A percentile compares a stretch with the other conserved stretches of the same genome.
These are phyloP conservation scores for Montipora cactus DNA, from an alignment of 64 coral and sea anemone species.

Conservation along the genomic window DNA sequence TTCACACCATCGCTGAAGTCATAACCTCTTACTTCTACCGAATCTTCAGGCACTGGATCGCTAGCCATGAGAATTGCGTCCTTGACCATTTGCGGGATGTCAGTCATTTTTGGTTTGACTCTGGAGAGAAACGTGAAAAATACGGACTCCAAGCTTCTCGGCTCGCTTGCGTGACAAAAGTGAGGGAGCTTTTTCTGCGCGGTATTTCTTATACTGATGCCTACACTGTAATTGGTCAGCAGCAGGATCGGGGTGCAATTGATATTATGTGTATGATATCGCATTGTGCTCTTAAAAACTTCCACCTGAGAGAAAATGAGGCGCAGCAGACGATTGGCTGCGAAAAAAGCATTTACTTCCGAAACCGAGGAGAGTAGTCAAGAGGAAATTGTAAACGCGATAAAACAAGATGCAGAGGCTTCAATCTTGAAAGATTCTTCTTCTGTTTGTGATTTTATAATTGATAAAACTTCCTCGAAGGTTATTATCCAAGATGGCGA, in stretches of 20 bases:
- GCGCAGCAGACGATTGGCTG: slow-evolving; percentile 1
- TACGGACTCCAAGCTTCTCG: too few relatives aligned
- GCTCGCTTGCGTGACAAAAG: too few relatives aligned
- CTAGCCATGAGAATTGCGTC: slow-evolving; percentile 66
- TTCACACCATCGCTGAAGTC: slow-evolving; percentile 96
- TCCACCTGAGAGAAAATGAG: background rate
- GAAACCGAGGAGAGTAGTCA: slow-evolving; percentile 42
- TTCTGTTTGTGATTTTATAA: background rate
- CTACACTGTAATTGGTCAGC: background rate
- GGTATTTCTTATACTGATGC: too few relatives aligned
- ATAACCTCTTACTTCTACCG: slow-evolving; percentile 81
- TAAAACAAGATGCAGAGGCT: background rate
- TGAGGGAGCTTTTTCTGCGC: too few relatives aligned
- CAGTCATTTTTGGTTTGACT: background rate
- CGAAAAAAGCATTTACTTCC: background rate
- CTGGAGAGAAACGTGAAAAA: too few relatives aligned
- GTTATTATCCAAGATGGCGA: background rate
- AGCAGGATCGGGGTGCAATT: background rate
- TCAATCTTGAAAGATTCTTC: background rate
- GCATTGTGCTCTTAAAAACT: background rate
- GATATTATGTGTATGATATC: background rate
- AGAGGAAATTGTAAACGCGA: background rate
- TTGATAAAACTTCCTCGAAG: background rate
- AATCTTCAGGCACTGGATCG: slow-evolving; percentile 76
- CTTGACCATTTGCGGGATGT: slow-evolving; percentile 43